Conservation (phyloP, 2,113 vertebrate species). For the Ceyx margarethae region DNA sequence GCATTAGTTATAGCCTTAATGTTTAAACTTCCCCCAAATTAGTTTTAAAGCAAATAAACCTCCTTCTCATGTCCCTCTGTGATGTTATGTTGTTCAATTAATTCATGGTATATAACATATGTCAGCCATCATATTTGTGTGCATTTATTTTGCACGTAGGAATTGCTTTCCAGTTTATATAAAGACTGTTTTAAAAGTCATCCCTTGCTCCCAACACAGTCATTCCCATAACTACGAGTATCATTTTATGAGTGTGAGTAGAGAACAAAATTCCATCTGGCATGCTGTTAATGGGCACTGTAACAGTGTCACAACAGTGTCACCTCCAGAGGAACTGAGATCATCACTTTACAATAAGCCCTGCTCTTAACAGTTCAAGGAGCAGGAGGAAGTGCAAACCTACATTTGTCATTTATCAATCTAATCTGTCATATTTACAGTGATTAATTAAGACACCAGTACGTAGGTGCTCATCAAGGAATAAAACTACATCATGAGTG, state of each 20-base stretch:
- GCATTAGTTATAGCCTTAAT: background rate
- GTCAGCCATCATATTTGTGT: background rate
- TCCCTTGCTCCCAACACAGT: constrained; percentile 25
- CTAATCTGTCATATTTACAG: constrained; percentile 55
- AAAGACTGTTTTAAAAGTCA: constrained; percentile 48
- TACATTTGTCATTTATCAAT: constrained; percentile 61
- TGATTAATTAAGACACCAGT: constrained; percentile 45
- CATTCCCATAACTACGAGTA: constrained; percentile 42
- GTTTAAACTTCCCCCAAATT: background rate
- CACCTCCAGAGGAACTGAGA: constrained; percentile 64
- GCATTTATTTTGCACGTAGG: constrained; percentile 31
- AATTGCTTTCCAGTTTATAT: constrained; percentile 38
- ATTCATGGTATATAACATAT: background rate
- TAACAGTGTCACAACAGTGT: constrained; percentile 59
- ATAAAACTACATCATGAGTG: background rate
- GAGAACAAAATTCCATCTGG: constrained; percentile 71
- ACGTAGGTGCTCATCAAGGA: background rate
- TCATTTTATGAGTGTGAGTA: constrained; percentile 69
- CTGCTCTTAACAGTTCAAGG: constrained; percentile 47
- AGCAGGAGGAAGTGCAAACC: constrained; percentile 52
- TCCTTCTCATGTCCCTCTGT: background rate
- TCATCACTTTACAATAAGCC: constrained; percentile 58
- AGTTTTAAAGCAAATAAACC: background rate
- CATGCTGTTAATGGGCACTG: constrained; percentile 72
- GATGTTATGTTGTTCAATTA: background rate